phyloP scores from a whole-genome alignment of 2,113 vertebrate species.

The Takifugu flavidus region DNA sequence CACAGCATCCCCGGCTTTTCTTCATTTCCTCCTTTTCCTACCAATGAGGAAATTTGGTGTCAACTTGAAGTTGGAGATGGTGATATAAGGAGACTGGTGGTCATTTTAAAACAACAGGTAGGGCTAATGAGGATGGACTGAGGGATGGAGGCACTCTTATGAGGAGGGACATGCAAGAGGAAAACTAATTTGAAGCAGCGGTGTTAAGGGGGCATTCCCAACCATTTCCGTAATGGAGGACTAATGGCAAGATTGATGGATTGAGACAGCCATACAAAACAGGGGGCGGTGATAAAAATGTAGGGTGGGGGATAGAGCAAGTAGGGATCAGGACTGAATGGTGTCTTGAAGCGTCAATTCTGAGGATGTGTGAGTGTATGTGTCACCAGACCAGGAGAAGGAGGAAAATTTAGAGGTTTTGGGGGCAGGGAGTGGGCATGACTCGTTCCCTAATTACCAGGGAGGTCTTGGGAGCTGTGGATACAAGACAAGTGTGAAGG shows the following conservation, averaged over 20 bases:
- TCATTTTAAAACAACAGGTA: constrained; percentile 38
- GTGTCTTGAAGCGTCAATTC: constrained; percentile 79
- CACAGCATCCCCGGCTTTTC: constrained; percentile 43
- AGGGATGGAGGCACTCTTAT: constrained; percentile 41
- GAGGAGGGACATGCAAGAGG: constrained; percentile 71
- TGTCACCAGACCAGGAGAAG: constrained; percentile 64
- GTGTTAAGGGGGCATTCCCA: constrained; percentile 81
- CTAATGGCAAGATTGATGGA: constrained; percentile 99
- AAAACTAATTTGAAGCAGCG: constrained; percentile 63
- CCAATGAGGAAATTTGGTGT: constrained; percentile 1
- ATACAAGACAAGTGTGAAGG: constrained; percentile 83
- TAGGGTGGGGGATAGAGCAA: constrained; percentile 69
- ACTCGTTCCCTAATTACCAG: constrained; percentile 97
- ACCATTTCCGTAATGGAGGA: constrained; percentile 83
- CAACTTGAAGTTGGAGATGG: not conserved
- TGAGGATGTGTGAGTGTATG: constrained; percentile 63
- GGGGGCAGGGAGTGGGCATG: constrained; percentile 70
- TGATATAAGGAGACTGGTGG: constrained; percentile 5
- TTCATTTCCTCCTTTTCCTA: not conserved
- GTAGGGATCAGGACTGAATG: constrained; percentile 65
- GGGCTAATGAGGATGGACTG: constrained; percentile 16
- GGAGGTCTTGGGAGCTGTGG: constrained; percentile 87
- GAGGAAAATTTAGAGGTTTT: constrained; percentile 86
- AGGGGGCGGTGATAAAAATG: constrained; percentile 75
- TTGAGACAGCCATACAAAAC: constrained; percentile 94